Evolutionary conservation across 2,113 vertebrate species (phyloP).

Genomic region (Limnothrissa miodon): DNA sequence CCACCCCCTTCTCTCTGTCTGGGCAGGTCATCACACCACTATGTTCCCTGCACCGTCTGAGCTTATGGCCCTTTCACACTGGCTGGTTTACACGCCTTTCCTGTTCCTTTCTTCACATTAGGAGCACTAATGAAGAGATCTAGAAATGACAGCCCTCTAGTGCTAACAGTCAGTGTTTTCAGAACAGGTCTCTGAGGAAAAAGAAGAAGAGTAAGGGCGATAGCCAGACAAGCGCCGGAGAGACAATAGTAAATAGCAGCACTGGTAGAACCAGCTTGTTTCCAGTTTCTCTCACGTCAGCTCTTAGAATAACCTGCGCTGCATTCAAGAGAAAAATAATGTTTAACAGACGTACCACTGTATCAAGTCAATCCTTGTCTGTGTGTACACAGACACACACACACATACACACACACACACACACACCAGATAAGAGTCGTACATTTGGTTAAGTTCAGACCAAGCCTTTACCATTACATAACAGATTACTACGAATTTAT

Average conservation of each 20-base stretch:
- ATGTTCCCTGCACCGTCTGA: not conserved
- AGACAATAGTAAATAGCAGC: slow-evolving; percentile 13
- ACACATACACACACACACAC: slow-evolving; percentile 50
- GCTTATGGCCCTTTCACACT: not conserved
- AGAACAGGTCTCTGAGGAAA: not conserved
- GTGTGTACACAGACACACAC: slow-evolving; percentile 23
- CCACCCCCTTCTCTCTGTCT: not conserved
- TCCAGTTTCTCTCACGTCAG: slow-evolving; percentile 36
- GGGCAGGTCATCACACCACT: not conserved
- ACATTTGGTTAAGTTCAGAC: slow-evolving; percentile 33
- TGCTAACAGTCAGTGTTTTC: not conserved
- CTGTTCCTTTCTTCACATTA: not conserved
- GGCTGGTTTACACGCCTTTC: not conserved
- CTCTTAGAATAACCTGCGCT: slow-evolving; percentile 48
- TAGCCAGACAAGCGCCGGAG: not conserved
- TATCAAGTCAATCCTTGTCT: slow-evolving; percentile 57
- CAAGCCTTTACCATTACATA: slow-evolving; percentile 50
- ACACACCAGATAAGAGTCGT: slow-evolving; percentile 58
- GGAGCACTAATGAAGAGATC: not conserved
- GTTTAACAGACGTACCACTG: slow-evolving; percentile 63
- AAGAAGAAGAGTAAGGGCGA: not conserved
- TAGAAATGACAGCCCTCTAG: not conserved
- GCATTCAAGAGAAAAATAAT: slow-evolving; percentile 62
- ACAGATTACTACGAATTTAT: slow-evolving; percentile 47
- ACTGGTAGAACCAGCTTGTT: not conserved